Base-by-base conservation (phyloP, 2,797 vertebrate genomes). In the Perodicticus potto region DNA sequence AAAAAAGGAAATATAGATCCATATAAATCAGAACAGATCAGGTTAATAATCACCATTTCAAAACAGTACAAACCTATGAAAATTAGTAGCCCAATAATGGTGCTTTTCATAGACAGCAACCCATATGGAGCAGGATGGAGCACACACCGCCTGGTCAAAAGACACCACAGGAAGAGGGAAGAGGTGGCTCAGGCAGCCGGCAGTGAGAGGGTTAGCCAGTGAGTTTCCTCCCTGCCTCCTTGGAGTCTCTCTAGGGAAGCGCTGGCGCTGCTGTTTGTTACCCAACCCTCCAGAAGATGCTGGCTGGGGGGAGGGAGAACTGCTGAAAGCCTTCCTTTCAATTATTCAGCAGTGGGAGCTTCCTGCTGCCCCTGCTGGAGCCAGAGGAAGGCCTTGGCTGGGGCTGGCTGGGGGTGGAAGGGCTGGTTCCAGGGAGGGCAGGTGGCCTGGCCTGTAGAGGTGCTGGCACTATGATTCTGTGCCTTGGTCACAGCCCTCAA, bases 311-410 rank as follows among this genome's bases (percentile, higher is more conserved):
- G 49, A 80, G 93, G 94, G 89, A 92, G 88, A 53, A 45, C 27
- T 2, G 19, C 93, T 95, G 96, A 97, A 96, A 93, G 92, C 94
- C 89, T 95, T 88, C n/a, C 67, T 96, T 96, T 98, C 72, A 97
- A 97, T 98, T 97, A 98, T 98, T 98, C 96, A 98, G 94, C 91
- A 95, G 88, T 85, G 8, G 45, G 86, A 89, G 95, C 96, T 97
- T 97, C 97, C 95, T 82, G 94, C 78, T 11, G 25, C 45, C 70
- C 82, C 20, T 23, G 49, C 22, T 69, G 92, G 94, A 97, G 96
- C 89, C 73, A 5, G 93, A 93, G 78, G 77, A 69, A 91, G 72
- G 76, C 72, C n/a, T 83, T 85, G 67, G n/a, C 69, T 88, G 74
- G 91, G 85, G 49, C 74, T 53, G 55, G n/a, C 25, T 81, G 34